phyloP scores from a whole-genome alignment of 1,140 invertebrate species.

The Meloidogyne exigua region DNA sequence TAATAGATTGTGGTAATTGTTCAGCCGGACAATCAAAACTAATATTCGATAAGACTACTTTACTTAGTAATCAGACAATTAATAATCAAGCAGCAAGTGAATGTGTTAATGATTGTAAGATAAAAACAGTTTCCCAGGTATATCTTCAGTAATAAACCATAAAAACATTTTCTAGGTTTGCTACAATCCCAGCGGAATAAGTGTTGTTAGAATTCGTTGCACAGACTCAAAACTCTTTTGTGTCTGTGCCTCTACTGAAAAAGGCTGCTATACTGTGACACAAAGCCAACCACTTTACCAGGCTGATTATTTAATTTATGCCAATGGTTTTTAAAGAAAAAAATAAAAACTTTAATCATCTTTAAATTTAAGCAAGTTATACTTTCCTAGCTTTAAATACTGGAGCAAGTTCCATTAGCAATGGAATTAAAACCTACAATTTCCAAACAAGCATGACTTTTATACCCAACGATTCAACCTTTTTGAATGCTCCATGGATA shows the following conservation, averaged over 20 bases:
- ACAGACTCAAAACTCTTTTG: not conserved
- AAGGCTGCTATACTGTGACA: not conserved
- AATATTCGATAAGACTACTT: not conserved
- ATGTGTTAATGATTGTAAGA: not conserved
- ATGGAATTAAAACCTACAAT: not conserved
- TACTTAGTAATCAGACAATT: not conserved
- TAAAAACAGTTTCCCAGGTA: not conserved
- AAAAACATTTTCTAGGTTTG: not conserved
- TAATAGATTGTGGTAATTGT: not conserved
- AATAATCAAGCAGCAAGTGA: not conserved
- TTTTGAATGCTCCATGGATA: not conserved
- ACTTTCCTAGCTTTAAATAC: not conserved
- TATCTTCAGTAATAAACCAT: not conserved
- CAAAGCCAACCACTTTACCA: not conserved
- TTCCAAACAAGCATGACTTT: not conserved
- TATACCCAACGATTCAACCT: not conserved
- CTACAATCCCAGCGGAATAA: not conserved
- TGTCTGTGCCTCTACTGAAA: not conserved
- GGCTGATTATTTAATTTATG: constrained; percentile 1
- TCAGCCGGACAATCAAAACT: not conserved
- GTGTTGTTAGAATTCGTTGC: not conserved
- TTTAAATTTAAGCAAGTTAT: constrained; percentile 1
- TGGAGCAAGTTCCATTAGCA: not conserved
- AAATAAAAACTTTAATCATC: not conserved
- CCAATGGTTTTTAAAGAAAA: not conserved